A percentile compares a stretch with the other conserved stretches of the same genome.
Evolutionary conservation across 2,797 vertebrate genomes (phyloP).

Genomic region (Ambastaia sidthimunki): DNA sequence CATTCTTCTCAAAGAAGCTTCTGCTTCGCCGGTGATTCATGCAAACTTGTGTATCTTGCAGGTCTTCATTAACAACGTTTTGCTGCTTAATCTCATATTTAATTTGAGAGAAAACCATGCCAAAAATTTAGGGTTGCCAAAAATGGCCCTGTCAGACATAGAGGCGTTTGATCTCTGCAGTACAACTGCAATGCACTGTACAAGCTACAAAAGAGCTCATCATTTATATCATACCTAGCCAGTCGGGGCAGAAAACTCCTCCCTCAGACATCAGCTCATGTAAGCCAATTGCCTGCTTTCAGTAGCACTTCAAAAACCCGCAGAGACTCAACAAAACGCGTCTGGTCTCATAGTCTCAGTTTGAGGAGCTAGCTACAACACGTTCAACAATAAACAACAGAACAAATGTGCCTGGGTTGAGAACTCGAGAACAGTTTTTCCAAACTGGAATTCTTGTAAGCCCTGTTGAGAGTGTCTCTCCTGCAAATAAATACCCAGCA

Average conservation of each 20-base stretch:
- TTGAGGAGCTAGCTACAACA: conserved; percentile 27
- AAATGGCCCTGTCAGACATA: conserved; percentile 28
- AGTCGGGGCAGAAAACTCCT: conserved; percentile 34
- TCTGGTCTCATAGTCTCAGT: conserved; percentile 24
- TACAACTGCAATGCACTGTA: conserved; percentile 38
- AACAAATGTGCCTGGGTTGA: conserved; percentile 26
- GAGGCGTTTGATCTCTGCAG: conserved; percentile 54
- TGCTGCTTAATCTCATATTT: conserved; percentile 57
- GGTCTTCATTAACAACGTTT: conserved; percentile 43
- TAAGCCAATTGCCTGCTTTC: conserved; percentile 22
- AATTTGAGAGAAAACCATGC: conserved; percentile 50
- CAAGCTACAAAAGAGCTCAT: conserved; percentile 53
- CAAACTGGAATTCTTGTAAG: conserved; percentile 21
- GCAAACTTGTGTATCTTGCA: conserved; percentile 35
- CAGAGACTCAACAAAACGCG: conserved; percentile 1
- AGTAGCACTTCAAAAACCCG: conserved; percentile 6
- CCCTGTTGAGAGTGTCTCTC: background rate
- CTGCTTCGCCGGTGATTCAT: background rate
- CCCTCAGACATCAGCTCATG: conserved; percentile 21
- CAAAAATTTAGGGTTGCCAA: conserved; percentile 21
- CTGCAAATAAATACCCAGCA: conserved; percentile 39
- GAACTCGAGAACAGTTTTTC: conserved; percentile 37
- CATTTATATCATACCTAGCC: conserved; percentile 19
- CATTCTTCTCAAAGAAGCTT: conserved; percentile 20
- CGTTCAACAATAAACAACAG: conserved; percentile 23